These are phyloP conservation scores for Cherax destructor DNA, from an alignment of 1,140 invertebrate species.

Conservation along the genomic window DNA sequence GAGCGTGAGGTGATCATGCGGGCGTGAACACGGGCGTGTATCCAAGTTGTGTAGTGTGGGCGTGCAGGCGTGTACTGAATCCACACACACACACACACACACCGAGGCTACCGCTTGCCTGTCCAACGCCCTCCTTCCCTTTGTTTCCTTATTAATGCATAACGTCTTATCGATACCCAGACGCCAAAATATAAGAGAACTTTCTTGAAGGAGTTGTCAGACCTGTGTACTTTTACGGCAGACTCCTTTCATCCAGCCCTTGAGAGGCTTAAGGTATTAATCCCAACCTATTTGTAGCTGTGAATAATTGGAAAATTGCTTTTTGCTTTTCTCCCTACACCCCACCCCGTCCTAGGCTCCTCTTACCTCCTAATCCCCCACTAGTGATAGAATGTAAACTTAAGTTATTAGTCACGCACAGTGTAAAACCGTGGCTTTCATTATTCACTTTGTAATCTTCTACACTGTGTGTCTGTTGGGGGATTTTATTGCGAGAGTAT, in stretches of 20 bases:
- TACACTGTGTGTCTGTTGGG: not conserved
- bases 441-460: not conserved
- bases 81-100: not conserved
- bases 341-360: not conserved
- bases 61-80: not conserved
- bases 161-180: conserved; percentile 8
- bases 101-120: not conserved
- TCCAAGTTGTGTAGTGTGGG: no score
- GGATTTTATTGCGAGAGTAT: not conserved
- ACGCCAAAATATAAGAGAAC: not conserved
- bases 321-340: not conserved
- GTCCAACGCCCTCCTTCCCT: not conserved
- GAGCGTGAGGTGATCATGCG: no score
- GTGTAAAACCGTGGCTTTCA: not conserved
- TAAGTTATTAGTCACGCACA: not conserved
- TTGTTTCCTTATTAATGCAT: conserved; percentile 36
- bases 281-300: not conserved
- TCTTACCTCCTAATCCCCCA: not conserved
- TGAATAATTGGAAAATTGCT: not conserved
- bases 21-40: no score
- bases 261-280: no score
- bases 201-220: not conserved
- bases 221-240: not conserved
- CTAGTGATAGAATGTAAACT: not conserved
- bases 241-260: not conserved